Percentiles rank a stretch among this genome's conserved stretches.
These are phyloP conservation scores for Adineta ricciae DNA, from an alignment of 2,888 invertebrate genomes.

Conservation along the genomic window DNA sequence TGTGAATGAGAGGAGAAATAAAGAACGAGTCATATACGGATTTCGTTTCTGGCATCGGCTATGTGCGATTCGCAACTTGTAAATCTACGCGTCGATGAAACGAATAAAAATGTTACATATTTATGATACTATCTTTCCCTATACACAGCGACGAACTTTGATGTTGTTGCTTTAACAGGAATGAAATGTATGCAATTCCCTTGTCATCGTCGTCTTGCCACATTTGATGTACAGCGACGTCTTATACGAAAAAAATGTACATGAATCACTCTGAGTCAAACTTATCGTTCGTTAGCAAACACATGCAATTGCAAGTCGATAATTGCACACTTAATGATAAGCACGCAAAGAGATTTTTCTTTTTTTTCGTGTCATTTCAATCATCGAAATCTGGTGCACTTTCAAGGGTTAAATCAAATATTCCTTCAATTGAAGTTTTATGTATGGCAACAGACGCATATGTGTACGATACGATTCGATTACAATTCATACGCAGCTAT, in stretches of 20 bases:
- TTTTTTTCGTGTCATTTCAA: neutral
- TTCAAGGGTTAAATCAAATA: neutral
- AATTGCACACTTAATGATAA: neutral
- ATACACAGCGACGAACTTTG: neutral
- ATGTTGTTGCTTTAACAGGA: neutral
- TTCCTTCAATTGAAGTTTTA: neutral
- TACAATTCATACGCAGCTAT: neutral
- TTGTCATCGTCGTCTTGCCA: neutral
- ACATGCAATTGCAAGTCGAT: neutral
- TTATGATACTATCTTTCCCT: neutral
- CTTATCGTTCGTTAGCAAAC: neutral
- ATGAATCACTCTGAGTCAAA: neutral
- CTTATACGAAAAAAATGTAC: neutral
- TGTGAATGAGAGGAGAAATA: neutral
- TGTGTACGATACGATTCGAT: too few relatives aligned
- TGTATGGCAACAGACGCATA: neutral
- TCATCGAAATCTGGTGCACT: neutral
- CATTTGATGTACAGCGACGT: neutral
- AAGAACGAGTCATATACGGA: neutral
- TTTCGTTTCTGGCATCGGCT: neutral
- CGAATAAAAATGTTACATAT: neutral
- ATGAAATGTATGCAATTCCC: neutral
- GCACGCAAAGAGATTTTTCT: neutral
- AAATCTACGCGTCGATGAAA: neutral
- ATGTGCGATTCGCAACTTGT: neutral